phyloP scores from a whole-genome alignment of 92 coral and sea anemone genomes.

The Plumapathes pennacea region DNA sequence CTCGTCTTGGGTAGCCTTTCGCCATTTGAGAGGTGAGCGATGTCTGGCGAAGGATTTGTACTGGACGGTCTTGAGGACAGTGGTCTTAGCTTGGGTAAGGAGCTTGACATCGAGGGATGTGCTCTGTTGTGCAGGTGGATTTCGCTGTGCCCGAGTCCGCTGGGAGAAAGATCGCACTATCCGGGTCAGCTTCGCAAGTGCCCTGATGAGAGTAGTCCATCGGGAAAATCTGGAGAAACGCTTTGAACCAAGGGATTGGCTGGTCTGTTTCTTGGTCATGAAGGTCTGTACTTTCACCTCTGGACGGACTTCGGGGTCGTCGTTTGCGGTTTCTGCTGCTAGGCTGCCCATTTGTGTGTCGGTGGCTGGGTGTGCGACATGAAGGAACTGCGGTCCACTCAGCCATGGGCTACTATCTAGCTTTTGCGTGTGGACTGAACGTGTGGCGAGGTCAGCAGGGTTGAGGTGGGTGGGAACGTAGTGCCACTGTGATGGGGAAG shows the following conservation, averaged over 20 bases:
- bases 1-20: conserved; percentile 20
- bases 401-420: conserved; percentile 2
- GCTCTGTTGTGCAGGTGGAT: neutral
- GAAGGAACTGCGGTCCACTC: conserved; percentile 6
- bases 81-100: conserved; percentile 1
- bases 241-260: neutral
- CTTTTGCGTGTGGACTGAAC: neutral
- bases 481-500: conserved; percentile 19
- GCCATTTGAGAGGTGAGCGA: neutral
- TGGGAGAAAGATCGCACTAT: neutral
- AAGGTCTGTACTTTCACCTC: neutral
- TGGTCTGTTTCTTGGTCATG: neutral
- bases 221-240: conserved; percentile 27
- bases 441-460: conserved; percentile 24
- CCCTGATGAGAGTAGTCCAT: conserved; percentile 7
- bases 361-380: neutral
- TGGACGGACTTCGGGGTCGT: conserved; percentile 37
- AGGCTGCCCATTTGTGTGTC: neutral
- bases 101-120: conserved; percentile 17
- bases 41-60: conserved; percentile 14
- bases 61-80: conserved; percentile 18
- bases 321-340: neutral
- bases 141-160: too few relatives aligned
- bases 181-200: conserved; percentile 10
- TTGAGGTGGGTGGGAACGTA: conserved; percentile 25